A percentile compares a stretch with the other conserved stretches of the same genome.
phyloP scores from a whole-genome alignment of 2,888 invertebrate genomes.

The Strigamia crassipes region DNA sequence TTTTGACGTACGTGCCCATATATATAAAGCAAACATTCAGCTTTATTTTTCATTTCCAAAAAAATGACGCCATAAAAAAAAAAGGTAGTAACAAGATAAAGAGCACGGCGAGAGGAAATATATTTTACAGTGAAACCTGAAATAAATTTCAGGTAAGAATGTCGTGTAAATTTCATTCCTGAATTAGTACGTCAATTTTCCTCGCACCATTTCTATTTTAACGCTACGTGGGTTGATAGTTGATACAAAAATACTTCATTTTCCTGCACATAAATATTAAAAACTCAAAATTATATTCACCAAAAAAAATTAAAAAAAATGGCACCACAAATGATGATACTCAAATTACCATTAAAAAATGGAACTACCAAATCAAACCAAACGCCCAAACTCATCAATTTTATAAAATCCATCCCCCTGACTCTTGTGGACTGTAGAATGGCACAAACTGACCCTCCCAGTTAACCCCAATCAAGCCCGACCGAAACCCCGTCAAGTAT shows the following conservation, averaged over 20 bases:
- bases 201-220: background rate
- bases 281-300: background rate
- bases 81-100: background rate
- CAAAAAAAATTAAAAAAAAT: background rate
- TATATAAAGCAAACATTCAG: too few relatives aligned
- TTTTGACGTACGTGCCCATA: background rate
- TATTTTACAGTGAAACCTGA: background rate
- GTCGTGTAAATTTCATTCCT: background rate
- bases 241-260: background rate
- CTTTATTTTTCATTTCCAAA: background rate
- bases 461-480: background rate
- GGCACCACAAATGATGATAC: background rate
- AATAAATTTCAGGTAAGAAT: background rate
- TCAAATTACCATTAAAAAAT: too few relatives aligned
- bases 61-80: background rate
- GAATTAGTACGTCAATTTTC: background rate
- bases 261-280: background rate
- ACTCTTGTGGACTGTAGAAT: background rate
- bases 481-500: conserved; percentile 11
- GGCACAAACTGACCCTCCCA: background rate
- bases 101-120: background rate
- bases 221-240: background rate
- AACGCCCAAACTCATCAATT: background rate
- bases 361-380: too few relatives aligned
- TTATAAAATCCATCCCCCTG: background rate